These are phyloP conservation scores for Bathynomus jamesi DNA, from an alignment of 1,140 invertebrate genomes.

Conservation along the genomic window DNA sequence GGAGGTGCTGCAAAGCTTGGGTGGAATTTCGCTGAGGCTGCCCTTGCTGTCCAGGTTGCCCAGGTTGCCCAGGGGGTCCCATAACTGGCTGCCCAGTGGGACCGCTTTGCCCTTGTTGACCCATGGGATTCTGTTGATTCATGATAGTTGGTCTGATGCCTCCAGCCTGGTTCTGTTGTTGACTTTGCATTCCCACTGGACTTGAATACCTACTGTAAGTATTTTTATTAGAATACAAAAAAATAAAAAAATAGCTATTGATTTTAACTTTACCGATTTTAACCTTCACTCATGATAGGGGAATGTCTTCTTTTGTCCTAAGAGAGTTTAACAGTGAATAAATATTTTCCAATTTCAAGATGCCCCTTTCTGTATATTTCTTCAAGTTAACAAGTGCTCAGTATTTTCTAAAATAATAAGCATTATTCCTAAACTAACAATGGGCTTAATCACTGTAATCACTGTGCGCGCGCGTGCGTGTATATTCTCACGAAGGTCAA, in stretches of 20 bases:
- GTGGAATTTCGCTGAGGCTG: constrained; percentile 52
- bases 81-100: constrained; percentile 46
- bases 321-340: neutral
- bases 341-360: neutral
- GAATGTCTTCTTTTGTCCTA: neutral
- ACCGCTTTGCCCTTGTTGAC: constrained; percentile 11
- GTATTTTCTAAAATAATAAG: no score
- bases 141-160: constrained; percentile 34
- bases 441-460: no score
- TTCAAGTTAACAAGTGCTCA: no score
- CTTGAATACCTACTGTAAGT: constrained; percentile 34
- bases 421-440: no score
- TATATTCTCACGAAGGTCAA: no score
- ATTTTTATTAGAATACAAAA: neutral
- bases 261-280: neutral
- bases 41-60: no score
- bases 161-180: constrained; percentile 23
- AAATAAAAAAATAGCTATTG: neutral
- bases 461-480: neutral
- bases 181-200: constrained; percentile 19
- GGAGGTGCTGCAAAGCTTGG: constrained; percentile 76
- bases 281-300: neutral
- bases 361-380: no score
- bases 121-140: constrained; percentile 23
- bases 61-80: constrained; percentile 41